Base-by-base conservation (phyloP, 2,113 vertebrate species). In the Trichomycterus rosablanca region DNA sequence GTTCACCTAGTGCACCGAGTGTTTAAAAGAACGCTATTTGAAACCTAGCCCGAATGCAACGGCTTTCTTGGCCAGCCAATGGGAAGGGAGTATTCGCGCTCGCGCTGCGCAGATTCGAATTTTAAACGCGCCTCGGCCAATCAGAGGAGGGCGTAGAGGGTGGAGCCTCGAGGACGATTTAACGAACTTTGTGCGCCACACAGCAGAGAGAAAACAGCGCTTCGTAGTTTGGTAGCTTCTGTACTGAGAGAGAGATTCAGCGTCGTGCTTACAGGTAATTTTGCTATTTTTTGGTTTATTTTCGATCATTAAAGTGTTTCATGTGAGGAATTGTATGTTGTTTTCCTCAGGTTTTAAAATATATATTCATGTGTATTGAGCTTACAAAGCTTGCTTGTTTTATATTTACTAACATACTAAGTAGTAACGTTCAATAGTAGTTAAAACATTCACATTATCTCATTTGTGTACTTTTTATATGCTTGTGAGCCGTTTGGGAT, bases 181-280 rank as follows among this genome's bases (percentile, higher is more conserved):
- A 74, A 68, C 73, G 72, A 86, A 81, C 84, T 79, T 86, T 75
- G 81, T 71, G 66, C 28, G 77, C 37, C 68, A 11, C 22, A 11
- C 10, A 67, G 49, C 16, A 35, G 68, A 24, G 69, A 86, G 80
- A 81, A 83, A 87, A 85, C 81, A 83, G 72, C 75, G 62, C 43
- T 58, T 44, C 59, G 40, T 54, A 62, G 59, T 67, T 59, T 54
- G n/a, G n/a, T n/a, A n/a, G n/a, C 58, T 68, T 67, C 68, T 52
- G 71, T 54, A 67, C 65, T 71, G 35, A 43, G 70, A 64, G 34
- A 37, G 56, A 72, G 39, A 53, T 43, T 40, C 22, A 37, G 14
- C 16, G 8, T 8, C 12, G 14, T 40, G 34, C 24, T 4, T 26
- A 80, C 54, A 77, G 83, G 87, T 88, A 68, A 80, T 11, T 10